These are phyloP conservation scores for Mallotus villosus DNA, from an alignment of 2,797 vertebrate genomes.

Conservation along the genomic window DNA sequence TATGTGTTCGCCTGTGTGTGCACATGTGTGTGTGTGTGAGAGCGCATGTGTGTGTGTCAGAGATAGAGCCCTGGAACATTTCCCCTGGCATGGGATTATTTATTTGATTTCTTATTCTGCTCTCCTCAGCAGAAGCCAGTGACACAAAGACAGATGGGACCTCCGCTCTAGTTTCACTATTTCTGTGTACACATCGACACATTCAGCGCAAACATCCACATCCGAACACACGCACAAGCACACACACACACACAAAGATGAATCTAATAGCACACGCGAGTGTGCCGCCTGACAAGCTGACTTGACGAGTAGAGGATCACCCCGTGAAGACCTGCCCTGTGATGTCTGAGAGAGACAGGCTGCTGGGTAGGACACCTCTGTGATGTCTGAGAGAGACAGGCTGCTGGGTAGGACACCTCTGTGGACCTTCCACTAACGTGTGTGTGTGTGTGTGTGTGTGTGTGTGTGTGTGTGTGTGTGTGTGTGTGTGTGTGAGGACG, in stretches of 20 bases:
- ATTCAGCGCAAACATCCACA: neutral
- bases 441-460: slow-evolving; percentile 1
- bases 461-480: neutral
- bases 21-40: slow-evolving; percentile 30
- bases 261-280: neutral
- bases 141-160: neutral
- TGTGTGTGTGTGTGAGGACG: neutral
- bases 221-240: neutral
- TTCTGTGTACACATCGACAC: neutral
- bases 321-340: neutral
- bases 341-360: neutral
- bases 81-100: neutral
- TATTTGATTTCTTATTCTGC: neutral
- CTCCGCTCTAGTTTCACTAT: neutral
- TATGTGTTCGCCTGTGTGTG: slow-evolving; percentile 38
- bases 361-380: neutral
- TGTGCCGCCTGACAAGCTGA: neutral
- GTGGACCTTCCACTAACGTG: neutral
- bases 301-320: neutral
- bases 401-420: neutral
- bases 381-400: neutral
- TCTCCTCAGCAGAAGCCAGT: neutral
- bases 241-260: slow-evolving; percentile 4
- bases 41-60: neutral
- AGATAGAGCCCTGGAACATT: neutral